These are phyloP conservation scores for Drosophila subsilvestris DNA, from an alignment of 2,888 invertebrate species.

Conservation along the genomic window DNA sequence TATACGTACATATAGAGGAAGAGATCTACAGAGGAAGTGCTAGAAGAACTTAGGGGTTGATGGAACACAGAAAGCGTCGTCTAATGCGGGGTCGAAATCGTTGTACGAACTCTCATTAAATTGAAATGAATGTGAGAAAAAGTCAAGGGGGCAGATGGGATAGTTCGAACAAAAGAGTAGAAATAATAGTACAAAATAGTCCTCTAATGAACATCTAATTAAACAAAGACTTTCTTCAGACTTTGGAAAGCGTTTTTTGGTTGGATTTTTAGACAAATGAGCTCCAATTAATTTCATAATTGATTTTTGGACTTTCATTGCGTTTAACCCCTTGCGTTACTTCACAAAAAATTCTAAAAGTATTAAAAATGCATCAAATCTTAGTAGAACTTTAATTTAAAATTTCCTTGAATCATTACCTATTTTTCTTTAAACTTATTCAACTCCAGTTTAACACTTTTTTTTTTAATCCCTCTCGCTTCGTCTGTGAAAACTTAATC, in stretches of 20 bases:
- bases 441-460: not conserved
- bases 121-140: conserved; percentile 29
- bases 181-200: not conserved
- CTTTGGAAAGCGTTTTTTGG: not conserved
- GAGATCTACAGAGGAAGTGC: conserved; percentile 32
- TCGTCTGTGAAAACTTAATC: conserved; percentile 25
- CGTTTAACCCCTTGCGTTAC: no score
- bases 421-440: not conserved
- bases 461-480: not conserved
- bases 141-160: conserved; percentile 14
- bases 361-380: no score
- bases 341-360: no score
- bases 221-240: not conserved
- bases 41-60: conserved; percentile 17
- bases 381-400: no score
- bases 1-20: conserved; percentile 9
- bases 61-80: conserved; percentile 6
- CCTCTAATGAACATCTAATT: not conserved
- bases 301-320: no score
- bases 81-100: not conserved
- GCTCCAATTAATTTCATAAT: no score
- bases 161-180: conserved; percentile 19
- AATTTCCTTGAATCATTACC: no score
- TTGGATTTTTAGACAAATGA: no score
- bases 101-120: conserved; percentile 33